Evolutionary conservation across 2,888 invertebrate species (phyloP).

Genomic region (Epinotia ramella): DNA sequence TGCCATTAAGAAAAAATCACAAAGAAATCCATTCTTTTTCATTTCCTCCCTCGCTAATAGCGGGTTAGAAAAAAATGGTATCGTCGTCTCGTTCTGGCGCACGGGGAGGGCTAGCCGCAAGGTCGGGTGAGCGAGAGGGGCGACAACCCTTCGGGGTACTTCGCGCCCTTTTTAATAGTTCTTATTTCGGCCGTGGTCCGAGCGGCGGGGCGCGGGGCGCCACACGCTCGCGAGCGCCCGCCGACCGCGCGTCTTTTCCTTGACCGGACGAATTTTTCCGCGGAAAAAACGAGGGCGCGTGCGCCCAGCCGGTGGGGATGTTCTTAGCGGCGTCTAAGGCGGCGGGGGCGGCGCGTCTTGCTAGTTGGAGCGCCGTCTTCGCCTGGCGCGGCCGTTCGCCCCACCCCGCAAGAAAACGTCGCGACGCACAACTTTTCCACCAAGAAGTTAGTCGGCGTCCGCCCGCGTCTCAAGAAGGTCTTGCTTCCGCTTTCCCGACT

Average conservation of each 20-base stretch:
- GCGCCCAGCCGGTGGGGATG: constrained; percentile 83
- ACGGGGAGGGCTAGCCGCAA: constrained; percentile 71
- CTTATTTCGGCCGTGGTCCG: constrained; percentile 79
- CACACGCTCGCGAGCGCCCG: constrained; percentile 46
- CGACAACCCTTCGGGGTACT: constrained; percentile 68
- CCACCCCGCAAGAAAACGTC: constrained; percentile 84
- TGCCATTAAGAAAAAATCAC: constrained; percentile 80
- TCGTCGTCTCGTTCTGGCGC: constrained; percentile 76
- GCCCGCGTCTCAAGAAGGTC: constrained; percentile 85
- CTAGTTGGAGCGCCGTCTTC: constrained; percentile 85
- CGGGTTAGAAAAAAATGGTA: constrained; percentile 78
- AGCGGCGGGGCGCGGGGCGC: constrained; percentile 59
- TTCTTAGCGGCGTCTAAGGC: constrained; percentile 83
- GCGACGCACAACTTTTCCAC: constrained; percentile 85
- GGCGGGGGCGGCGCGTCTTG: constrained; percentile 85
- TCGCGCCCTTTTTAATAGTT: constrained; percentile 83
- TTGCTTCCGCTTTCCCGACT: constrained; percentile 75
- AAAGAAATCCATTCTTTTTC: constrained; percentile 84
- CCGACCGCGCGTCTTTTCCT: constrained; percentile 79
- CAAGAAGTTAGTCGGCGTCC: constrained; percentile 86
- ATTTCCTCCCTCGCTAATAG: constrained; percentile 79
- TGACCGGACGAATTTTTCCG: constrained; percentile 85
- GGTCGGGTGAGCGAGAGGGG: constrained; percentile 80
- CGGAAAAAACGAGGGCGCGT: constrained; percentile 84
- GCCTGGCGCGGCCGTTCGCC: constrained; percentile 83